Base-by-base conservation (phyloP, 2,797 vertebrate genomes). In the Micromesistius poutassou region DNA sequence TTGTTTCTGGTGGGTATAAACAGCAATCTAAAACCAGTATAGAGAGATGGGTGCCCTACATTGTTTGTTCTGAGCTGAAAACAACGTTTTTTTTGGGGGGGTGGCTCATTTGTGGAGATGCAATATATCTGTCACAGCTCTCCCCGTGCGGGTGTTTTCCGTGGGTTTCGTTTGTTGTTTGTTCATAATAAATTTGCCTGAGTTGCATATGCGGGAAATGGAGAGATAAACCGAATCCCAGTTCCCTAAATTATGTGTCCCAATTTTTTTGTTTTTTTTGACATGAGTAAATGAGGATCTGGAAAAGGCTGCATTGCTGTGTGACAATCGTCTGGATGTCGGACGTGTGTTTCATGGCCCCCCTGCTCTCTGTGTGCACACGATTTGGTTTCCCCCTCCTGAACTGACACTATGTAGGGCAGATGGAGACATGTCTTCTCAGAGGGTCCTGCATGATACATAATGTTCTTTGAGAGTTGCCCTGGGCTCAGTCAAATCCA, bases 401-500 rank as follows among this genome's bases (percentile, higher is more conserved):
- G 81, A 81, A 84, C 80, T 62, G 78, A 90, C 84, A 89, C 81
- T 73, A 73, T 85, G 83, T 85, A 77, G 76, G 78, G 40, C 78
- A 86, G 88, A 88, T 85, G 82, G 86, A 89, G 87, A 87, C 77
- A 86, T 83, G 86, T 89, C 84, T 87, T 78, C 68, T 80, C 70
- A 40, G 81, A 81, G 5, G 2, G 78, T 80, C 77, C 74, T 81
- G 83, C 85, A 83, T 77, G 72, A 84, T 80, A 83, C 84, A 80
- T 87, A 88, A 89, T 87, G 83, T 85, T 91, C 82, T 87, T 79
- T 80, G 81, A 85, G 82, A 87, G 85, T 72, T 30, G 83, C 87
- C 83, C 79, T 81, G 75, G 85, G 88, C 88, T 85, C 40, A 77
- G 80, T 90, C 90, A 86, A 88, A 93, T 91, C 83, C 90, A 83